Percentiles rank a stretch among this genome's conserved stretches.
Conservation (phyloP, 1,140 invertebrate genomes). For the Drosophila setifemur region DNA sequence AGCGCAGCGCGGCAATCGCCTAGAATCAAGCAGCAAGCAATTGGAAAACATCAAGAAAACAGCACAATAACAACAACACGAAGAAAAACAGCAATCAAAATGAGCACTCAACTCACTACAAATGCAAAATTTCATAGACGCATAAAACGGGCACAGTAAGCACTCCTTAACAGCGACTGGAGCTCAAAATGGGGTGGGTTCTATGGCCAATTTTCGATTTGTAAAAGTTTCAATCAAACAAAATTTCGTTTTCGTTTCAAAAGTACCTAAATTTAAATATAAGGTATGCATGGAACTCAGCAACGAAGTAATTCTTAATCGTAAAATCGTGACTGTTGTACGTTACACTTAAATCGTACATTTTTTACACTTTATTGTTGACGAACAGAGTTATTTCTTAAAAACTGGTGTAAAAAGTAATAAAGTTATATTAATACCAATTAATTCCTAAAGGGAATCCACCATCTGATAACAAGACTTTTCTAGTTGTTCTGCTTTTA, state of each 20-base stretch:
- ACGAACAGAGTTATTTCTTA: no score
- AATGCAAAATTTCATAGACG: constrained; percentile 13
- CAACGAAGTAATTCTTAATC: no score
- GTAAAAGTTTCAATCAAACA: neutral
- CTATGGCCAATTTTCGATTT: neutral
- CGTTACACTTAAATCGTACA: no score
- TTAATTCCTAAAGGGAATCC: no score
- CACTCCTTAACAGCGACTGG: neutral
- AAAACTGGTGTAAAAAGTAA: no score
- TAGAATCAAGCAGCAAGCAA: constrained; percentile 8
- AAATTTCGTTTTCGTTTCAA: neutral
- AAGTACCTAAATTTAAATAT: neutral
- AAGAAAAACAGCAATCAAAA: constrained; percentile 12
- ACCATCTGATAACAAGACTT: no score
- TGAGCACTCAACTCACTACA: constrained; percentile 11
- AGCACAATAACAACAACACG: neutral
- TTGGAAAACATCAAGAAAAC: constrained; percentile 37
- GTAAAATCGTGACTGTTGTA: no score
- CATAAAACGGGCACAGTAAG: constrained; percentile 24
- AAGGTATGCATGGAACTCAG: no score
- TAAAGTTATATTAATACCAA: neutral
- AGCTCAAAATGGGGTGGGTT: neutral
- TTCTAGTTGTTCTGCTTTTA: no score
- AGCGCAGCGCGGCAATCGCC: constrained; percentile 6
- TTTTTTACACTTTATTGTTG: no score